Evolutionary conservation across 2,888 invertebrate species (phyloP).

Genomic region (Andrena fulva): DNA sequence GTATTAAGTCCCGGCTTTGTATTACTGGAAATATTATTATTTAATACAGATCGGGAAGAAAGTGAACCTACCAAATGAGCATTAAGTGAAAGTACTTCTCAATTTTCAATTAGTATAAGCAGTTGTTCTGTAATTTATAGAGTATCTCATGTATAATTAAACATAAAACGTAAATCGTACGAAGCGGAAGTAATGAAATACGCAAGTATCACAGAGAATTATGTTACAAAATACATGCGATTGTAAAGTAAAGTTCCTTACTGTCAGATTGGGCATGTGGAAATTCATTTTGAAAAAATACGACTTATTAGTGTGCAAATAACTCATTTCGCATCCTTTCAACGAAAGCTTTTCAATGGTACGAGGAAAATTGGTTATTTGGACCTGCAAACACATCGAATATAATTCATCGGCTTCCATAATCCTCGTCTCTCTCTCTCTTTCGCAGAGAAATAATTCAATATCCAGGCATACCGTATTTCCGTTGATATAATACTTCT

Average conservation of each 20-base stretch:
- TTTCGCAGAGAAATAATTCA: neutral
- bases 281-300: constrained; percentile 87
- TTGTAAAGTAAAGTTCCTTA: constrained; percentile 74
- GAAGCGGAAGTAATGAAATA: constrained; percentile 17
- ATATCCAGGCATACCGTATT: constrained; percentile 82
- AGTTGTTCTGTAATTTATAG: constrained; percentile 41
- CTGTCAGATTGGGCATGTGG: constrained; percentile 86
- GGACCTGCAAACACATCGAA: constrained; percentile 85
- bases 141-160: constrained; percentile 38
- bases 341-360: constrained; percentile 88
- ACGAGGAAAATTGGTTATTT: constrained; percentile 88
- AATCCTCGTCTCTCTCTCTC: constrained; percentile 7
- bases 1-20: too few species aligned
- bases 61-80: constrained; percentile 26
- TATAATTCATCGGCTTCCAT: neutral
- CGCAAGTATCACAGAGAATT: constrained; percentile 85
- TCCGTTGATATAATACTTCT: constrained; percentile 86
- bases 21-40: neutral
- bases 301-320: constrained; percentile 84
- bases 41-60: neutral
- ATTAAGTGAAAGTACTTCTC: constrained; percentile 39
- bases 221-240: constrained; percentile 81
- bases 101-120: constrained; percentile 46
- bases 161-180: constrained; percentile 48
- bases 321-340: constrained; percentile 86